Base-by-base conservation (phyloP, 2,797 vertebrate species). In the Synaphobranchus kaupii region DNA sequence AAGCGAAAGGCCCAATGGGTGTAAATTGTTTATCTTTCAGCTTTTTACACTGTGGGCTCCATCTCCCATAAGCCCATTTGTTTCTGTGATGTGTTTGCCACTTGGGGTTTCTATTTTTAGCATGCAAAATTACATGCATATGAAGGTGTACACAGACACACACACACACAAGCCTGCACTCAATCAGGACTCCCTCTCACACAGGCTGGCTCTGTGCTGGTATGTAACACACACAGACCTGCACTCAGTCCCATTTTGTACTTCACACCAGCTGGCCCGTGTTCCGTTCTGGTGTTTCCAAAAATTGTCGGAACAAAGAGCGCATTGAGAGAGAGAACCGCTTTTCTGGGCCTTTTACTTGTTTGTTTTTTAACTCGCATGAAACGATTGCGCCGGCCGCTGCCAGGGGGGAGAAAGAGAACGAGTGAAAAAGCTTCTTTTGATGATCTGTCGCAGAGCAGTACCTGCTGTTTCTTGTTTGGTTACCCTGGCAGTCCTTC, bases 301-400 rank as follows among this genome's bases (percentile, higher is more conserved):
- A 66, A 80, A 22, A n/a, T 20, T n/a, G 20, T 80, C 17, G 1
- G 76, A 80, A 80, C 76, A 80, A 80, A 80, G 76, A 80, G 3
- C 1, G 76, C 10, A 80, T 80, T 80, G 76, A 80, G 39, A n/a
- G 39, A 71, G 31, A 76, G 71, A 39, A 39, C 34, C 20, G 22
- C 76, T 80, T 80, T 80, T 48, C 44, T 80, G 76, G n/a, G 76
- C 44, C 15, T 48, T 39, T 80, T 80, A 48, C 44, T 76, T 76
- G 44, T 76, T 76, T 76, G 44, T 76, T 80, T 80, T 76, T 48
- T 48, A 80, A 80, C 76, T 80, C 76, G 22, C 44, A n/a, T 80
- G 76, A 48, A 80, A 80, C 20, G 76, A 48, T 44, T 12, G 76
- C 8, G 10, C 39, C 9, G 39, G 76, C 44, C 12, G 9, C 76